phyloP scores from a whole-genome alignment of 2,888 invertebrate genomes.

The Baccha elongata region DNA sequence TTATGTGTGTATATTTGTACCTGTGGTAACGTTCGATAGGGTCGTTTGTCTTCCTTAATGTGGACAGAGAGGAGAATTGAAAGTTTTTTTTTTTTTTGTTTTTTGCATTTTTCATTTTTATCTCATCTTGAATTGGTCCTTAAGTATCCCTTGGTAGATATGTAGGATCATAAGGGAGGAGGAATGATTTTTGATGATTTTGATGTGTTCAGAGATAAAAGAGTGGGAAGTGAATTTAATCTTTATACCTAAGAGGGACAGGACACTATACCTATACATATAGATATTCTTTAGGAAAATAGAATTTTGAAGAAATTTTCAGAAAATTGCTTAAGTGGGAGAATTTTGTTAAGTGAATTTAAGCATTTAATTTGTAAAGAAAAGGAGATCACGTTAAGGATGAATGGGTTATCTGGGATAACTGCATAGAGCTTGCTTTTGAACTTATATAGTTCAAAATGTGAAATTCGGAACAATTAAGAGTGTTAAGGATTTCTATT shows the following conservation, averaged over 20 bases:
- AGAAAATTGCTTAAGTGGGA: not conserved
- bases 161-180: not conserved
- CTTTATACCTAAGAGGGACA: constrained; percentile 8
- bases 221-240: constrained; percentile 57
- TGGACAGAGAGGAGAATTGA: constrained; percentile 45
- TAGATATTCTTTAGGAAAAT: constrained; percentile 1
- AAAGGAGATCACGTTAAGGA: not conserved
- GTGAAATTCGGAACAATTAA: too few relatives aligned
- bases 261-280: too few relatives aligned
- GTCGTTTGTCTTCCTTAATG: constrained; percentile 65
- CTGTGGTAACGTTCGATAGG: constrained; percentile 50
- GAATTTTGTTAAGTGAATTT: constrained; percentile 10
- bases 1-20: constrained; percentile 18
- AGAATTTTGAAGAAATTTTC: not conserved
- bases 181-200: constrained; percentile 39
- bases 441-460: too few relatives aligned
- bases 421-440: too few relatives aligned
- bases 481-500: too few relatives aligned
- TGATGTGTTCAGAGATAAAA: constrained; percentile 34
- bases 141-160: constrained; percentile 7
- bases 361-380: constrained; percentile 17
- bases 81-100: constrained; percentile 16
- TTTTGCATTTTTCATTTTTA: not conserved
- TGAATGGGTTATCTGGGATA: not conserved
- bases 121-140: not conserved